These are phyloP conservation scores for Oophaga sylvatica DNA, from an alignment of 2,797 vertebrate species.

Conservation along the genomic window DNA sequence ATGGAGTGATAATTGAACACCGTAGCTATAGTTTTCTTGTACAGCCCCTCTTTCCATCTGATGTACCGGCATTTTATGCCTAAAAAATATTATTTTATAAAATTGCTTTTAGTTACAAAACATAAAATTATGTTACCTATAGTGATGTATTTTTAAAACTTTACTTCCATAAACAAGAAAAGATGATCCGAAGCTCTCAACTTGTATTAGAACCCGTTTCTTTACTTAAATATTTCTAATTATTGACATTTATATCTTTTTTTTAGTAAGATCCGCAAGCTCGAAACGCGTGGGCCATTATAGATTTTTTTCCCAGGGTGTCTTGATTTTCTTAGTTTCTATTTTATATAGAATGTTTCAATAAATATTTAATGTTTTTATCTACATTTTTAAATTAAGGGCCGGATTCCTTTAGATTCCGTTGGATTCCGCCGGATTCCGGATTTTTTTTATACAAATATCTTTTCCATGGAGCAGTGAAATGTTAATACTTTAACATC, in stretches of 20 bases:
- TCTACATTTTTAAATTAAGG: too few species aligned
- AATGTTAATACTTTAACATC: too few species aligned
- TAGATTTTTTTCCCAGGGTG: too few species aligned
- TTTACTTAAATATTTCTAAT: background rate
- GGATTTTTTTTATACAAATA: too few species aligned
- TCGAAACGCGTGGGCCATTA: too few species aligned
- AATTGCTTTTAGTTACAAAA: background rate
- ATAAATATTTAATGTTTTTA: too few species aligned
- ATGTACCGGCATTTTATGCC: background rate
- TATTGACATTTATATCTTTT: too few species aligned
- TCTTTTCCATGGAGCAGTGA: background rate
- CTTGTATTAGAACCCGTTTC: background rate
- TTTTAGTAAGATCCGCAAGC: too few species aligned
- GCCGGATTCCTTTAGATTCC: too few species aligned
- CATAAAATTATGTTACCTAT: background rate
- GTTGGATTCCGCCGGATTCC: too few species aligned
- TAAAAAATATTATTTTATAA: background rate
- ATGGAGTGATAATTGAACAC: conserved; percentile 81
- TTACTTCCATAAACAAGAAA: background rate
- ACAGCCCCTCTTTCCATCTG: conserved; percentile 71
- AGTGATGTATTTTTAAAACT: background rate
- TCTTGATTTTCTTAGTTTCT: too few species aligned
- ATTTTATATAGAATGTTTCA: too few species aligned
- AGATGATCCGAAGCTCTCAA: background rate
- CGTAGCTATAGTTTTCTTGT: conserved; percentile 76